A percentile compares a stretch with the other conserved stretches of the same genome.
Conservation (phyloP, 2,797 vertebrate genomes). For the Poecilia picta region DNA sequence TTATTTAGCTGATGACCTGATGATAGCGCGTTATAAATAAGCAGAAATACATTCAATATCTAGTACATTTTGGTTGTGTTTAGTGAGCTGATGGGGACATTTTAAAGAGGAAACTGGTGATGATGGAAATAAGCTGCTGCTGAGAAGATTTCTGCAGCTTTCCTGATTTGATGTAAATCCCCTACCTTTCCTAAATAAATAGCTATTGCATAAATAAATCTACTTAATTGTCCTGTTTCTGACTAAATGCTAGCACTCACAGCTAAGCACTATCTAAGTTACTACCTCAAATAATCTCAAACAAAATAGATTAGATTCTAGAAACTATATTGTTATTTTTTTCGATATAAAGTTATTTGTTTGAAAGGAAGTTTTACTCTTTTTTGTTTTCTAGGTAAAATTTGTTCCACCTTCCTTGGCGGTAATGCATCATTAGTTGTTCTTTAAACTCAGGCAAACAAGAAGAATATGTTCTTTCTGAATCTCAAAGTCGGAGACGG, state of each 20-base stretch:
- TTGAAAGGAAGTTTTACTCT: background rate
- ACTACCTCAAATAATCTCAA: constrained; percentile 6
- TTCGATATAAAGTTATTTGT: background rate
- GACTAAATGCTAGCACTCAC: constrained; percentile 64
- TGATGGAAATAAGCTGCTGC: constrained; percentile 69
- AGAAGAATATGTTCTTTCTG: no score
- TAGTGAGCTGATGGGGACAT: constrained; percentile 59
- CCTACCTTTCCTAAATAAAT: constrained; percentile 57
- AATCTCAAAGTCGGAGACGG: no score
- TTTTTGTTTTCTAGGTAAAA: background rate
- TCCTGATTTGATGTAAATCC: constrained; percentile 64
- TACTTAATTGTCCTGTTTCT: constrained; percentile 72
- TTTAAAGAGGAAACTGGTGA: constrained; percentile 73
- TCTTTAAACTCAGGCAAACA: no score
- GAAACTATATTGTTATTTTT: background rate
- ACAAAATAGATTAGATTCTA: background rate
- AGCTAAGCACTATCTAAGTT: constrained; percentile 53
- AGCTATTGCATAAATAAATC: constrained; percentile 69
- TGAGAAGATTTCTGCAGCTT: constrained; percentile 67
- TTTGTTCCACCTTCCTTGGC: background rate
- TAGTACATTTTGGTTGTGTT: constrained; percentile 61
- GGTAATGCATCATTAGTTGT: no score
- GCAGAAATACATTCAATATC: constrained; percentile 26
- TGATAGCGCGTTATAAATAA: background rate
- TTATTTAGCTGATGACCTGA: constrained; percentile 8